Percentiles rank a stretch among this genome's conserved stretches.
Evolutionary conservation across 2,113 vertebrate species (phyloP).

Genomic region (Oxygymnocypris stewartii): DNA sequence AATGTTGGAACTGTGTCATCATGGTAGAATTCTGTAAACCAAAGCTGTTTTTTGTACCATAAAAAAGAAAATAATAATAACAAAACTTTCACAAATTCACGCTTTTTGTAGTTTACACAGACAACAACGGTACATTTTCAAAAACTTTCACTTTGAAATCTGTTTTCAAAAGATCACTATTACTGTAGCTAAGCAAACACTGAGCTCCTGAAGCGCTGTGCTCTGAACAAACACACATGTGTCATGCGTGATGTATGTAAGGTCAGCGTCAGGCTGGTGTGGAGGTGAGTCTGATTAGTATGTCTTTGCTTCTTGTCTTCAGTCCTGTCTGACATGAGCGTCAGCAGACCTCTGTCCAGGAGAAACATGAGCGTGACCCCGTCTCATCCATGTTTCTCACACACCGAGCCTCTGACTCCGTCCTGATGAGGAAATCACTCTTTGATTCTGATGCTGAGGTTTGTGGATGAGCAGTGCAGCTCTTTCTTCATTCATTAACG

Average conservation of each 20-base stretch:
- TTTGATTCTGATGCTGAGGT: background rate
- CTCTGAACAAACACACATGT: background rate
- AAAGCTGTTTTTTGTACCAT: too few species aligned
- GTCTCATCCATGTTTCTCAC: background rate
- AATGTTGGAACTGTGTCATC: too few species aligned
- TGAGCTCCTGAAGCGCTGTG: background rate
- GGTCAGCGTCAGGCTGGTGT: background rate
- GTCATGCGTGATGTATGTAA: background rate
- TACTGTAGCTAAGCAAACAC: background rate
- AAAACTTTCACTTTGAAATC: too few species aligned
- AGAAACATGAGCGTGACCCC: background rate
- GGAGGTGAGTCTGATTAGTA: conserved; percentile 6
- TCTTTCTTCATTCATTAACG: background rate
- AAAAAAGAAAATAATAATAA: too few species aligned
- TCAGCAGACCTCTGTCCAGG: conserved; percentile 31
- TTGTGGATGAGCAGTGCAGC: background rate
- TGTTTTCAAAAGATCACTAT: background rate
- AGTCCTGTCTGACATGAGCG: conserved; percentile 3
- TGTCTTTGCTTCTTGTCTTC: background rate
- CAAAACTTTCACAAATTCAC: too few species aligned
- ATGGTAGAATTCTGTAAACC: too few species aligned
- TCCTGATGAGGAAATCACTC: background rate
- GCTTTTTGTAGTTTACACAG: too few species aligned
- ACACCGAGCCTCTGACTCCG: background rate
- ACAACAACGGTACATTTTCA: too few species aligned